phyloP scores from a whole-genome alignment of 2,113 vertebrate species.

The Ammodytes marinus region DNA sequence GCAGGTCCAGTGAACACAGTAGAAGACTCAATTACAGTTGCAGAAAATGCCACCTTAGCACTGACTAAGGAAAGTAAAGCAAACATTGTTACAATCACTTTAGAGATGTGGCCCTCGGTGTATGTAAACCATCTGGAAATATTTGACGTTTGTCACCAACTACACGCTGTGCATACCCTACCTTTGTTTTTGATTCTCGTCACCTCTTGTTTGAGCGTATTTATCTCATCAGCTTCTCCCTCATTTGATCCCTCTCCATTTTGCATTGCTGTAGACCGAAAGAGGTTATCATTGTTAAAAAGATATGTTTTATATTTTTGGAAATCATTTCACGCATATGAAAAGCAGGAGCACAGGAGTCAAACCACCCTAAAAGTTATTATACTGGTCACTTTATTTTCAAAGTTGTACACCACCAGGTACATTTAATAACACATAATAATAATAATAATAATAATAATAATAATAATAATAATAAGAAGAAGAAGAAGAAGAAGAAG shows the following conservation, averaged over 20 bases:
- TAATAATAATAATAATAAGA: no score
- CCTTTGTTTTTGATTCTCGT: background rate
- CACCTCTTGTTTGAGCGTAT: background rate
- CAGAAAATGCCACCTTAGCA: conserved; percentile 29
- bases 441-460: no score
- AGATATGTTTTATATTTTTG: background rate
- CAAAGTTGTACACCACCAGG: no score
- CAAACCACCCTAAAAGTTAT: background rate
- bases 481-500: no score
- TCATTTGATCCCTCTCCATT: no score
- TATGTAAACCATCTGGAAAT: background rate
- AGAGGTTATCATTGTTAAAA: background rate
- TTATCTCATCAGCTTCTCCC: no score
- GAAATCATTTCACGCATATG: background rate
- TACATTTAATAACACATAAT: no score
- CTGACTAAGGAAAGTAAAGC: background rate
- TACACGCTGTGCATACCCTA: background rate
- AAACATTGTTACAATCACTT: background rate
- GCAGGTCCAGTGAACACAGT: conserved; percentile 11
- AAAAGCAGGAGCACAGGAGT: background rate
- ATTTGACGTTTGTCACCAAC: background rate
- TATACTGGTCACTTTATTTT: background rate
- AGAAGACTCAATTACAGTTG: background rate
- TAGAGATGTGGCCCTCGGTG: background rate
- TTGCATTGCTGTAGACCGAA: background rate